phyloP scores from a whole-genome alignment of 2,888 invertebrate species.

The Acrocyrtus sp. region DNA sequence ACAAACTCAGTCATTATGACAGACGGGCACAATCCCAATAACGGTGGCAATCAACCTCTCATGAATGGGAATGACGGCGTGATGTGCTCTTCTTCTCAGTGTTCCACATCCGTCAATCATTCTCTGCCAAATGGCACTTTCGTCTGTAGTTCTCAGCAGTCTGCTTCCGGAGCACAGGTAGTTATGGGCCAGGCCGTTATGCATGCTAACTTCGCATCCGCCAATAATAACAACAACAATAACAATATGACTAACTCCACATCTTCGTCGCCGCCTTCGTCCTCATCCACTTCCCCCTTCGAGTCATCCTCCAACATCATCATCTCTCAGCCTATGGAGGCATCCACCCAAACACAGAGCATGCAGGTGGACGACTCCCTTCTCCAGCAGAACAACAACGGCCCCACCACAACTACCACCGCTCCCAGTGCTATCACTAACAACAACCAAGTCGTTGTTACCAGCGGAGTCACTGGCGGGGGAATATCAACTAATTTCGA shows the following conservation, averaged over 20 bases:
- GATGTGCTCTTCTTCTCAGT: constrained; percentile 41
- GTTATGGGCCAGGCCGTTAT: constrained; percentile 24
- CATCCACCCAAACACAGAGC: constrained; percentile 59
- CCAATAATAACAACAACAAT: constrained; percentile 32
- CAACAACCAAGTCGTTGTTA: constrained; percentile 17
- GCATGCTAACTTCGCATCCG: constrained; percentile 31
- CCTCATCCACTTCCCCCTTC: constrained; percentile 8
- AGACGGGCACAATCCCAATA: constrained; percentile 8
- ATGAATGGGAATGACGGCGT: constrained; percentile 44
- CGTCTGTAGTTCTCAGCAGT: neutral
- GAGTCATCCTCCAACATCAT: constrained; percentile 15
- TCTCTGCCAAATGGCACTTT: neutral
- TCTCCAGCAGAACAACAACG: constrained; percentile 23
- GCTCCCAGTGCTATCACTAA: constrained; percentile 4
- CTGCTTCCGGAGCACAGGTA: neutral
- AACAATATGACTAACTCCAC: constrained; percentile 14
- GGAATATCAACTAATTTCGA: constrained; percentile 56
- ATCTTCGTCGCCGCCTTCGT: constrained; percentile 24
- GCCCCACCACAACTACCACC: constrained; percentile 11
- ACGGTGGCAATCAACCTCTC: constrained; percentile 4
- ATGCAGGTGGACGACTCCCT: constrained; percentile 43
- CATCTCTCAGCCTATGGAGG: constrained; percentile 60
- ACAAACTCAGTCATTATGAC: constrained; percentile 8
- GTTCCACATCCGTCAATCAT: constrained; percentile 37
- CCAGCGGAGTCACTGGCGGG: constrained; percentile 3